Evolutionary conservation across 2,113 vertebrate genomes (phyloP).

Genomic region (Sander lucioperca): DNA sequence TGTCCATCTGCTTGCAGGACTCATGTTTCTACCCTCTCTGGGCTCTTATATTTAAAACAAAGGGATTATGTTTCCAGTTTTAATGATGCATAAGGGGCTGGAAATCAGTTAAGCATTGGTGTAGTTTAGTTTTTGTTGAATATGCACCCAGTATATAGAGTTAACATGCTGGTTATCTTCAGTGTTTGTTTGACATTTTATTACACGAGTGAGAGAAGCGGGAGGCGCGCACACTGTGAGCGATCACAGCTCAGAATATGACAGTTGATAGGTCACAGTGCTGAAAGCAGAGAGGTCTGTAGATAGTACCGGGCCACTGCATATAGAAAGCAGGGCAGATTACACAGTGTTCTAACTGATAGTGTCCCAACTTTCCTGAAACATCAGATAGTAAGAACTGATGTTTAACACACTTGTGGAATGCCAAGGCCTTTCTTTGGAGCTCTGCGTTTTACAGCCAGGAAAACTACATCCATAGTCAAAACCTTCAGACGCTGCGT

Average conservation of each 20-base stretch:
- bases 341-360: neutral
- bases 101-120: neutral
- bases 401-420: constrained; percentile 5
- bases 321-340: neutral
- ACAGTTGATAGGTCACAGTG: neutral
- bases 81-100: constrained; percentile 64
- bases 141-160: neutral
- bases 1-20: constrained; percentile 30
- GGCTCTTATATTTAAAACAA: constrained; percentile 42
- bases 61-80: constrained; percentile 56
- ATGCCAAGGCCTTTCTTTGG: neutral
- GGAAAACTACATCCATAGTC: neutral
- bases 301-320: neutral
- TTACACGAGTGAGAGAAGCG: neutral
- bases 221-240: neutral
- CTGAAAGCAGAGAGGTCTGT: neutral
- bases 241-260: neutral
- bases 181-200: neutral
- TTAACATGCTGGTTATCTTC: neutral
- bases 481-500: neutral
- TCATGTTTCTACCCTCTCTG: constrained; percentile 49
- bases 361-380: neutral
- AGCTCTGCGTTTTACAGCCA: neutral
- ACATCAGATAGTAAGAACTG: neutral
- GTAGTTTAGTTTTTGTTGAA: neutral